Evolutionary conservation across 1,140 invertebrate species (phyloP), one percentile per base, ranked within the genome.

Genomic region (Cheumatopsyche charites): DNA sequence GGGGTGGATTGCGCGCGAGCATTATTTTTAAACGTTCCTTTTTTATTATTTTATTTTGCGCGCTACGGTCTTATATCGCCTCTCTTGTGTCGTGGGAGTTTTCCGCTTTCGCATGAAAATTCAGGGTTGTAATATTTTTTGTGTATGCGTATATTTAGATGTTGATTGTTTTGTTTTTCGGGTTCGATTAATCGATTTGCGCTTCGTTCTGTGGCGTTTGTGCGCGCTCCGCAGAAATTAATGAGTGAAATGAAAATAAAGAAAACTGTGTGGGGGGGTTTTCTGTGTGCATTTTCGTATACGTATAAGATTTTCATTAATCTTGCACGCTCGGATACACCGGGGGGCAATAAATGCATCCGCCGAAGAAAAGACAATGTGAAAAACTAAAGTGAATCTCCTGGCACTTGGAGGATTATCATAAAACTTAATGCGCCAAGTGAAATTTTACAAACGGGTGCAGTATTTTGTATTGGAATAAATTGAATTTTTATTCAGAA

Each of bases 11-110:
- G 52, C 9, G n/a, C 9, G 29, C 29, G 29, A 36, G 23, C 49
- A 70, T 70, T 70, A 70, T 70, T 70, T 70, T 70, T 70, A 70
- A 70, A 70, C 55, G 62, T 43, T 65, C 58, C 45, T 70, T 71
- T 70, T 63, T 42, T 71, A 25, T 58, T 58, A 13, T 23, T 26
- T 58, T 58, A 58, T 25, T 26, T 23, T 58, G 19, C n/a, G 17
- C 55, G 11, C 13, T 23, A 55, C 25, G 47, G 47, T 68, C 41
- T 66, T 66, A 47, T 68, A 13, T 41, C 25, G 13, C 15, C 26
- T 23, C 21, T 21, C 21, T 43, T 15, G 36, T 45, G 4, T 6
- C 5, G n/a, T 36, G 11, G 17, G 52, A 11, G 21, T n/a, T 19
- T 49, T 58, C 52, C 52, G 11, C 23, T 58, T 12, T 13, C 13